Percentiles rank a stretch among this genome's conserved stretches.
phyloP scores from a whole-genome alignment of 1,140 invertebrate species.

The Cephus cinctus region DNA sequence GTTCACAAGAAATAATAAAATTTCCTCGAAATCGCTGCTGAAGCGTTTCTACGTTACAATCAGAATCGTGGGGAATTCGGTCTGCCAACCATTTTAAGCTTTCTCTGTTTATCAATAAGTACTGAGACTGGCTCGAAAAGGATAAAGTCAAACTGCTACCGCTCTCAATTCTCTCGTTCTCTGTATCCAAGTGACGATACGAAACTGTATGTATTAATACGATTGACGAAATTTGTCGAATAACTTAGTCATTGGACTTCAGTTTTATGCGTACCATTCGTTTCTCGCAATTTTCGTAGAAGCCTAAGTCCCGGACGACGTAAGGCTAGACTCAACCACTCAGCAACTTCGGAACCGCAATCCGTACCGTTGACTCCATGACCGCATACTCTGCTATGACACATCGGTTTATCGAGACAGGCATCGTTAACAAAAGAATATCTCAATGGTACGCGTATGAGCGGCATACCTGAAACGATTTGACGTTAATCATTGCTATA shows the following conservation, averaged over 20 bases:
- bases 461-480: conserved; percentile 55
- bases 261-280: neutral
- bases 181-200: no score
- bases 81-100: conserved; percentile 71
- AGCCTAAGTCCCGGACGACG: conserved; percentile 67
- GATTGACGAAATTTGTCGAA: conserved; percentile 7
- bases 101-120: conserved; percentile 74
- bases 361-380: conserved; percentile 77
- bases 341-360: conserved; percentile 76
- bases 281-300: conserved; percentile 60
- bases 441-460: conserved; percentile 54
- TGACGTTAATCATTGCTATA: no score
- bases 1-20: conserved; percentile 62
- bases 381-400: conserved; percentile 81
- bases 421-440: conserved; percentile 17
- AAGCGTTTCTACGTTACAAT: conserved; percentile 58
- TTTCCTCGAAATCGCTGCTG: conserved; percentile 70
- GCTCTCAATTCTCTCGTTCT: conserved; percentile 47
- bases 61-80: conserved; percentile 58
- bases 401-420: conserved; percentile 53
- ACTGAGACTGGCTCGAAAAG: conserved; percentile 86
- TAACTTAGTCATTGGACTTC: neutral
- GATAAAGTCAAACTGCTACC: no score
- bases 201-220: conserved; percentile 33
- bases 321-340: conserved; percentile 74